A percentile compares a stretch with the other conserved stretches of the same genome.
phyloP scores from a whole-genome alignment of 2,113 vertebrate genomes.

The Phocoena sinus region DNA sequence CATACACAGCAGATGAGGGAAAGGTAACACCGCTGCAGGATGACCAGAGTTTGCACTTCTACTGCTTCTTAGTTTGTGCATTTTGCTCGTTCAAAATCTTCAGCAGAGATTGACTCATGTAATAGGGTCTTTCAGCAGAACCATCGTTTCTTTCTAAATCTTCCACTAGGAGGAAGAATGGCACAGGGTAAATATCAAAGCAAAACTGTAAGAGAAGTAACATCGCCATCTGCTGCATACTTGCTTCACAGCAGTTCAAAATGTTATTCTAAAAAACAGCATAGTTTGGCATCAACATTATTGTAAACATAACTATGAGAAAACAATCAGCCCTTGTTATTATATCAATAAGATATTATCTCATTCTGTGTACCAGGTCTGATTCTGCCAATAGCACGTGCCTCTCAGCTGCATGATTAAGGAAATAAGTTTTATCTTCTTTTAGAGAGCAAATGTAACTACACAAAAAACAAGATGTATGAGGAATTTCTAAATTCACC shows the following conservation, averaged over 20 bases:
- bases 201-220: constrained; percentile 59
- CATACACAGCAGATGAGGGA: not conserved
- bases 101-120: constrained; percentile 71
- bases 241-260: not conserved
- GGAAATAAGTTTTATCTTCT: constrained; percentile 7
- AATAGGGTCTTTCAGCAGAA: constrained; percentile 77
- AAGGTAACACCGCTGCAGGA: not conserved
- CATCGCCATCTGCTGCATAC: constrained; percentile 37
- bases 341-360: not conserved
- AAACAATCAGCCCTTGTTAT: constrained; percentile 44
- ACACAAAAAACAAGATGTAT: not conserved
- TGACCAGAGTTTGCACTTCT: not conserved
- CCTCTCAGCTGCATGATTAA: not conserved
- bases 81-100: constrained; percentile 76
- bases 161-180: constrained; percentile 83
- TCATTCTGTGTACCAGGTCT: not conserved
- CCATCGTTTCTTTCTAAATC: constrained; percentile 83
- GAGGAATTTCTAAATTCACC: not conserved
- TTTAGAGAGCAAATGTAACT: not conserved
- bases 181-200: constrained; percentile 59
- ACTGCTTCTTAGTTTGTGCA: constrained; percentile 21
- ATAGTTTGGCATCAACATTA: not conserved
- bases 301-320: constrained; percentile 32
- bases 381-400: not conserved
- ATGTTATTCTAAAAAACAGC: not conserved